These are phyloP conservation scores for Rotaria socialis DNA, from an alignment of 2,888 invertebrate genomes.

Conservation along the genomic window DNA sequence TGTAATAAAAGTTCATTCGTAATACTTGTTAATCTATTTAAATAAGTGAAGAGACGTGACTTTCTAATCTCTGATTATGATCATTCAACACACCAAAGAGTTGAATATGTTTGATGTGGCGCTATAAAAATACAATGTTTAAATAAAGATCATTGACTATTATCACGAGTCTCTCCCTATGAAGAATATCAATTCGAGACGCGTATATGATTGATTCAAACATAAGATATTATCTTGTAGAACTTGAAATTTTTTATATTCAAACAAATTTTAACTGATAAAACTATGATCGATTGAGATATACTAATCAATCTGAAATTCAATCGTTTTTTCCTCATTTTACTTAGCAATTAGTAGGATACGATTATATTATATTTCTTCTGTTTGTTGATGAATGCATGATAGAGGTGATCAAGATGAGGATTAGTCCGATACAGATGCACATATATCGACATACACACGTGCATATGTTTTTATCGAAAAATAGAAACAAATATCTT, in stretches of 20 bases:
- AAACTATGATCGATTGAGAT: neutral
- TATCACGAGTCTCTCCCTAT: neutral
- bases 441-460: no score
- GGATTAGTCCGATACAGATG: neutral
- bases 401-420: neutral
- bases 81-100: neutral
- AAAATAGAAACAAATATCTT: neutral
- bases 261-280: no score
- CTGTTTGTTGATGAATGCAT: neutral
- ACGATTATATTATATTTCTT: neutral
- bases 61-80: neutral
- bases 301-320: neutral
- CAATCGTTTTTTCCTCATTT: neutral
- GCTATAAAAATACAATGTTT: neutral
- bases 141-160: slow-evolving; percentile 17
- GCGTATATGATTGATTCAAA: neutral
- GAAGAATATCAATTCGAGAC: neutral
- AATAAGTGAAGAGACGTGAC: neutral
- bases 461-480: neutral
- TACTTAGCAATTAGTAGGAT: neutral
- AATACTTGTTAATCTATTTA: slow-evolving; percentile 6
- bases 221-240: neutral
- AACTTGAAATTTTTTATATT: no score
- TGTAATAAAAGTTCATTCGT: neutral
- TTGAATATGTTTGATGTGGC: neutral